A percentile compares a stretch with the other conserved stretches of the same genome.
Evolutionary conservation across 2,888 invertebrate genomes (phyloP).

Genomic region (Tupiocoris notatus): DNA sequence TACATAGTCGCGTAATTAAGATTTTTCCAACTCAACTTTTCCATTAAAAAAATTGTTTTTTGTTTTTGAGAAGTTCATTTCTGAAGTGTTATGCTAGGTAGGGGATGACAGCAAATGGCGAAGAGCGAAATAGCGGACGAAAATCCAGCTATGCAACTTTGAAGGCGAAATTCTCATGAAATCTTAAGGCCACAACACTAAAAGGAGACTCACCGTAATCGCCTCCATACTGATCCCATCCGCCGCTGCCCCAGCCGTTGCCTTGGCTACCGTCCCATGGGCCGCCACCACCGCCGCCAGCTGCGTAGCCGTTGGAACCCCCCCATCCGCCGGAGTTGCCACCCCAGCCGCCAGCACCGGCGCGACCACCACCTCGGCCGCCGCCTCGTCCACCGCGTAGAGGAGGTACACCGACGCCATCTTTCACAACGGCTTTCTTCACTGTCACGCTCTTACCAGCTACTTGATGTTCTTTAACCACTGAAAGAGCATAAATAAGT

Average conservation of each 20-base stretch:
- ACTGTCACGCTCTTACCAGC: constrained; percentile 46
- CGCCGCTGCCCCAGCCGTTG: constrained; percentile 43
- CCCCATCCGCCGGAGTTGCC: constrained; percentile 41
- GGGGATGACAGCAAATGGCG: no score
- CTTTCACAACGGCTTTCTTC: constrained; percentile 47
- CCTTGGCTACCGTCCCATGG: constrained; percentile 44
- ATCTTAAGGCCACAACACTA: not conserved
- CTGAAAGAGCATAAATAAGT: constrained; percentile 27
- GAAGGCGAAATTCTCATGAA: not conserved
- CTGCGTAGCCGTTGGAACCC: constrained; percentile 41
- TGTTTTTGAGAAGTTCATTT: no score
- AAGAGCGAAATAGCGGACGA: no score
- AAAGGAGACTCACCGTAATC: constrained; percentile 17
- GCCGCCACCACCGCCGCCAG: constrained; percentile 45
- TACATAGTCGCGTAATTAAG: no score
- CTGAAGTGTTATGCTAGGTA: no score
- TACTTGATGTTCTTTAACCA: constrained; percentile 44
- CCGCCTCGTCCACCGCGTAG: constrained; percentile 40
- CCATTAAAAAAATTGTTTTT: no score
- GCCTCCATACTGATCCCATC: constrained; percentile 45
- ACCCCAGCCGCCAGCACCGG: constrained; percentile 33
- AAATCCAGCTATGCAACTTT: no score
- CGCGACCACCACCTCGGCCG: constrained; percentile 38
- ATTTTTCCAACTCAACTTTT: no score
- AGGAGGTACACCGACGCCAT: constrained; percentile 27